Percentiles rank a stretch among this genome's conserved stretches.
phyloP scores from a whole-genome alignment of 1,140 invertebrate genomes.

The Eupeodes corollae region DNA sequence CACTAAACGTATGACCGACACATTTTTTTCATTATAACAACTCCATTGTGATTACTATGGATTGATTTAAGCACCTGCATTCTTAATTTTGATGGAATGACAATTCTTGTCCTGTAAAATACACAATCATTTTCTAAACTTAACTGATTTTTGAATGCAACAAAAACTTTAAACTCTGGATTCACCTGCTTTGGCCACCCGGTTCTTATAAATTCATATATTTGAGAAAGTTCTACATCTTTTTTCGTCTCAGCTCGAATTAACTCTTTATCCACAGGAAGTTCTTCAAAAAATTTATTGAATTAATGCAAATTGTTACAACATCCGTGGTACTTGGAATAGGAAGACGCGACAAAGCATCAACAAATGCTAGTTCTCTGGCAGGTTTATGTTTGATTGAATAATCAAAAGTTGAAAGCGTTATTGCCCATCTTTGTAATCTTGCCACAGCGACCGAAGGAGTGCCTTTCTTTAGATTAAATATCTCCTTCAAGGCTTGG shows the following conservation, averaged over 20 bases:
- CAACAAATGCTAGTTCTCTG: conserved; percentile 11
- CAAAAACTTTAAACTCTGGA: neutral
- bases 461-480: conserved; percentile 12
- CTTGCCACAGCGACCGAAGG: conserved; percentile 13
- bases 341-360: conserved; percentile 14
- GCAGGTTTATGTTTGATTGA: conserved; percentile 8
- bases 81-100: neutral
- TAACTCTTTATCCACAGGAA: neutral
- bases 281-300: neutral
- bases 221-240: too few species aligned
- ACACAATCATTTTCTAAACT: neutral
- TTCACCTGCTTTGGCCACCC: conserved; percentile 13
- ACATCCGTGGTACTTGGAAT: neutral
- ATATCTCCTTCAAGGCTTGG: conserved; percentile 21
- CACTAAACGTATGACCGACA: too few species aligned
- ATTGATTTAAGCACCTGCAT: too few species aligned
- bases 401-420: conserved; percentile 17
- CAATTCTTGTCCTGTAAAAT: neutral
- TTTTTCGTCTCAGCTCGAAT: neutral
- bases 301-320: neutral
- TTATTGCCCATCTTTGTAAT: conserved; percentile 15
- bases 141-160: conserved; percentile 19
- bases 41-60: too few species aligned
- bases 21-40: too few species aligned
- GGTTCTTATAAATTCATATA: conserved; percentile 12